Evolutionary conservation across 2,888 invertebrate genomes (phyloP).

Genomic region (Lamellibrachia satsuma): DNA sequence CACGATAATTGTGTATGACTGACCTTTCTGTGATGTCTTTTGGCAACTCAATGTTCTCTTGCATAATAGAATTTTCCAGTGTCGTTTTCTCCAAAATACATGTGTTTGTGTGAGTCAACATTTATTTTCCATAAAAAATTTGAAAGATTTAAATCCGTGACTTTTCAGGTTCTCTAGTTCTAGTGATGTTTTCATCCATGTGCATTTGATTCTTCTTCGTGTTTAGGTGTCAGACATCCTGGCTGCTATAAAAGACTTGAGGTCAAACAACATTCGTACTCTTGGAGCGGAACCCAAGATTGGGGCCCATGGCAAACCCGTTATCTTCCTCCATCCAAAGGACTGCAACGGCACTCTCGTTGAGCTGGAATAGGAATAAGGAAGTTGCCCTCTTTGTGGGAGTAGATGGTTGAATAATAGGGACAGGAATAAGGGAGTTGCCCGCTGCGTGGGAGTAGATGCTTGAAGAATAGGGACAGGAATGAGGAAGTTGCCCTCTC

Average conservation of each 20-base stretch:
- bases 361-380: conserved; percentile 68
- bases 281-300: conserved; percentile 69
- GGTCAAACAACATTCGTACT: conserved; percentile 67
- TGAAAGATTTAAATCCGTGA: background rate
- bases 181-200: background rate
- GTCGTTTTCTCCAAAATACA: background rate
- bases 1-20: too few species aligned
- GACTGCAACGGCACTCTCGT: conserved; percentile 72
- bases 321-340: conserved; percentile 73
- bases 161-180: background rate
- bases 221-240: conserved; percentile 67
- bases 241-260: conserved; percentile 68
- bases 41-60: too few species aligned
- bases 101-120: background rate
- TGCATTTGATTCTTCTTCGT: background rate
- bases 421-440: conserved; percentile 28
- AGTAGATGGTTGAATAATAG: background rate
- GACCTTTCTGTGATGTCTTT: too few species aligned
- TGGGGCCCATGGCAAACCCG: conserved; percentile 73
- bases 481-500: background rate
- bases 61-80: background rate
- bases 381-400: background rate
- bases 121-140: background rate
- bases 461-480: too few species aligned
- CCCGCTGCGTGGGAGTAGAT: too few species aligned